Conservation (phyloP, 2,797 vertebrate genomes). For the Scarus forsteni region DNA sequence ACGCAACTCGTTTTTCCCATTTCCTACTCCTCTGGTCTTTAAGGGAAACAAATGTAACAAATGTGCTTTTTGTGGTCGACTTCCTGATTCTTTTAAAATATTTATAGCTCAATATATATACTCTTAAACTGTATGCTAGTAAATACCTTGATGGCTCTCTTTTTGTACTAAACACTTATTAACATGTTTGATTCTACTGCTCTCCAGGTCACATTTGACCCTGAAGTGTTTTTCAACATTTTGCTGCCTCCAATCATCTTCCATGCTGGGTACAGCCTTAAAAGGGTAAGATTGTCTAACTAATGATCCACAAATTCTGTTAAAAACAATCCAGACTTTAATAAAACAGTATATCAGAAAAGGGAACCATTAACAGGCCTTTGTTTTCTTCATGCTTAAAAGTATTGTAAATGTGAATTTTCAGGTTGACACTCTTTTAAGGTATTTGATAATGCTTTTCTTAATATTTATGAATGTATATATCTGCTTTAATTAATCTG, state of each 20-base stretch:
- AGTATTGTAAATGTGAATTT: background rate
- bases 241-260: slow-evolving; percentile 99
- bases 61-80: too few relatives aligned
- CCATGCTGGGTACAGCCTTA: slow-evolving; percentile 97
- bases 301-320: background rate
- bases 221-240: slow-evolving; percentile 99
- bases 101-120: background rate
- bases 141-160: background rate
- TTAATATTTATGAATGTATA: too few relatives aligned
- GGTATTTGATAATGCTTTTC: too few relatives aligned
- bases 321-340: too few relatives aligned
- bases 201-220: slow-evolving; percentile 95
- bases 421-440: background rate
- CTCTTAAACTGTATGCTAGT: background rate
- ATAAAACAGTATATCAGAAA: too few relatives aligned
- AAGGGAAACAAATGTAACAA: too few relatives aligned
- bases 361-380: too few relatives aligned
- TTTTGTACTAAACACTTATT: too few relatives aligned
- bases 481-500: background rate
- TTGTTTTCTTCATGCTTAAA: background rate
- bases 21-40: too few relatives aligned
- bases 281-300: slow-evolving; percentile 87
- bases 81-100: too few relatives aligned
- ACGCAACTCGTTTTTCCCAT: too few relatives aligned
- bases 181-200: background rate